Evolutionary conservation across 2,113 vertebrate species (phyloP).

Genomic region (Pseudopipra pipra): DNA sequence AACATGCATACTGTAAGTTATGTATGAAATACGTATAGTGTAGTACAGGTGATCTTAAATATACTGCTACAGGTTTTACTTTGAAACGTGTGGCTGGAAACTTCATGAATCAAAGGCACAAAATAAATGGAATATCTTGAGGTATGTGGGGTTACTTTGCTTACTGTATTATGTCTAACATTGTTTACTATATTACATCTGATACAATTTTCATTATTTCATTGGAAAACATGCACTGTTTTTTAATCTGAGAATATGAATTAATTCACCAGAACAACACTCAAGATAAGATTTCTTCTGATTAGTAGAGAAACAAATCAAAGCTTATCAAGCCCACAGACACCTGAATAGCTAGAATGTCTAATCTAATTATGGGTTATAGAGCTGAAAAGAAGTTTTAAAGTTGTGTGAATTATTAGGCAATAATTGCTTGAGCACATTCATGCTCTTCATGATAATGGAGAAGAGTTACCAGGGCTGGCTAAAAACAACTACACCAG

Average conservation of each 20-base stretch:
- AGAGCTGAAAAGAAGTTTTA: neutral
- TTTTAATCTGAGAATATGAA: neutral
- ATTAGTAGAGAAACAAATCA: neutral
- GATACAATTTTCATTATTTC: neutral
- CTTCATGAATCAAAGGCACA: neutral
- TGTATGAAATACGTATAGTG: accelerated
- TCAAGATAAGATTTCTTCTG: neutral
- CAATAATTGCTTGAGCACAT: neutral
- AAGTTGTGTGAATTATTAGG: neutral
- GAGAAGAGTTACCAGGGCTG: neutral
- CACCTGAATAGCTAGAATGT: neutral
- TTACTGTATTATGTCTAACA: neutral
- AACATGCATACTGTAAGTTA: neutral
- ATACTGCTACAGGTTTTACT: neutral
- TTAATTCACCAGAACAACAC: neutral
- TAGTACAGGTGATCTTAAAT: neutral
- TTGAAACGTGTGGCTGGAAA: neutral
- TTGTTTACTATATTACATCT: neutral
- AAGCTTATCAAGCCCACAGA: neutral
- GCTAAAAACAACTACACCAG: neutral
- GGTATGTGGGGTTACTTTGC: neutral
- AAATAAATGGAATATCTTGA: neutral
- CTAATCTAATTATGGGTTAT: neutral
- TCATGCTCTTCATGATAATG: neutral
- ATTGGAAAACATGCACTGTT: accelerated